phyloP scores from a whole-genome alignment of 2,797 vertebrate genomes.

The Sebastolobus alascanus region DNA sequence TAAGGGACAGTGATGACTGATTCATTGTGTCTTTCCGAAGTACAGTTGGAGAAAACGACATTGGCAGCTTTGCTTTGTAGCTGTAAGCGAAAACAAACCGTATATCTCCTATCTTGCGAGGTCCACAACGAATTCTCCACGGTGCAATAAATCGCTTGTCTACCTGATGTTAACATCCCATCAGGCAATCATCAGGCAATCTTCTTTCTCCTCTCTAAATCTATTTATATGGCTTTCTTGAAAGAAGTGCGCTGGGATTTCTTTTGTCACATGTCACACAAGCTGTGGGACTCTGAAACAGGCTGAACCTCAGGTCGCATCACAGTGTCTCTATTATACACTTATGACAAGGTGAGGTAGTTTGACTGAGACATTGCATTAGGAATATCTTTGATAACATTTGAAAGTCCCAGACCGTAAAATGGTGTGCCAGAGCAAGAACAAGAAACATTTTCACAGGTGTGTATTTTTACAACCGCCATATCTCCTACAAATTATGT shows the following conservation, averaged over 20 bases:
- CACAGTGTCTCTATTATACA: slow-evolving; percentile 50
- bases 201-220: slow-evolving; percentile 61
- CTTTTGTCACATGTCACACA: slow-evolving; percentile 63
- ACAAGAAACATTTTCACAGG: slow-evolving; percentile 8
- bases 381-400: slow-evolving; percentile 40
- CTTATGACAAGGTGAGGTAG: slow-evolving; percentile 46
- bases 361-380: slow-evolving; percentile 43
- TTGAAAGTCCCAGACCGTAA: slow-evolving; percentile 28
- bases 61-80: slow-evolving; percentile 70
- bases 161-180: slow-evolving; percentile 75
- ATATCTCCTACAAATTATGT: neutral
- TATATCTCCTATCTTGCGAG: slow-evolving; percentile 57
- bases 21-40: slow-evolving; percentile 71
- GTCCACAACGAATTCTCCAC: slow-evolving; percentile 64
- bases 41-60: slow-evolving; percentile 64
- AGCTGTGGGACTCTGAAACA: slow-evolving; percentile 48
- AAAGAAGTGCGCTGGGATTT: slow-evolving; percentile 57
- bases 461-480: slow-evolving; percentile 9
- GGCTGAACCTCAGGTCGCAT: slow-evolving; percentile 45
- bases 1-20: slow-evolving; percentile 69
- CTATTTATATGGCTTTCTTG: slow-evolving; percentile 63
- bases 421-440: slow-evolving; percentile 13
- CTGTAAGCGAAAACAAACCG: slow-evolving; percentile 63
- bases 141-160: slow-evolving; percentile 68
- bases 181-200: slow-evolving; percentile 69